Percentiles rank a stretch among this genome's conserved stretches.
Conservation (phyloP, 2,797 vertebrate genomes). For the Thaleichthys pacificus region DNA sequence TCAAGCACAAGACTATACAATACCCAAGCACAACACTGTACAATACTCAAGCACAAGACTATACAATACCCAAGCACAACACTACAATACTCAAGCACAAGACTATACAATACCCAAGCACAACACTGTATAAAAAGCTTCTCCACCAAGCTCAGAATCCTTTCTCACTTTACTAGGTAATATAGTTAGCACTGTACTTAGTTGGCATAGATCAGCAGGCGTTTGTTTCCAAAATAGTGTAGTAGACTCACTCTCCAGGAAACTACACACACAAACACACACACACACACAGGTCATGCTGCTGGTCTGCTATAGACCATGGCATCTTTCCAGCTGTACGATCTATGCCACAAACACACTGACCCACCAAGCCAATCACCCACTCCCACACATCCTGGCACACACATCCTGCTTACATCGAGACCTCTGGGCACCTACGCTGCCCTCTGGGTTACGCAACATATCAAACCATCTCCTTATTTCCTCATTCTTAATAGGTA, state of each 20-base stretch:
- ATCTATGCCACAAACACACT: too few species aligned
- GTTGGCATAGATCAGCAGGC: too few species aligned
- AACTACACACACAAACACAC: conserved; percentile 5
- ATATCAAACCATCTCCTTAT: conserved; percentile 25
- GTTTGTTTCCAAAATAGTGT: too few species aligned
- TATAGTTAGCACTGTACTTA: too few species aligned
- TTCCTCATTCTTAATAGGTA: conserved; percentile 19
- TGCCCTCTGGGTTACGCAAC: conserved; percentile 7
- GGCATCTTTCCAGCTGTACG: too few species aligned
- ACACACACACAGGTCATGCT: background rate
- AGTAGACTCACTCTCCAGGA: background rate
- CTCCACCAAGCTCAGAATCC: background rate
- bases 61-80: background rate
- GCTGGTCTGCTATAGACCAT: background rate
- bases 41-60: background rate
- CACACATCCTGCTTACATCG: conserved; percentile 6
- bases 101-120: too few species aligned
- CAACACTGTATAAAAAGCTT: too few species aligned
- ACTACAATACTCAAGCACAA: background rate
- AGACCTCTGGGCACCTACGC: conserved; percentile 19
- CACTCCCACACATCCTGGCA: background rate
- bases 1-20: background rate
- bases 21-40: background rate
- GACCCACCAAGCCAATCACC: too few species aligned
- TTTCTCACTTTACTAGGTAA: background rate